Evolutionary conservation across 2,113 vertebrate genomes (phyloP).

Genomic region (Vidua chalybeata): DNA sequence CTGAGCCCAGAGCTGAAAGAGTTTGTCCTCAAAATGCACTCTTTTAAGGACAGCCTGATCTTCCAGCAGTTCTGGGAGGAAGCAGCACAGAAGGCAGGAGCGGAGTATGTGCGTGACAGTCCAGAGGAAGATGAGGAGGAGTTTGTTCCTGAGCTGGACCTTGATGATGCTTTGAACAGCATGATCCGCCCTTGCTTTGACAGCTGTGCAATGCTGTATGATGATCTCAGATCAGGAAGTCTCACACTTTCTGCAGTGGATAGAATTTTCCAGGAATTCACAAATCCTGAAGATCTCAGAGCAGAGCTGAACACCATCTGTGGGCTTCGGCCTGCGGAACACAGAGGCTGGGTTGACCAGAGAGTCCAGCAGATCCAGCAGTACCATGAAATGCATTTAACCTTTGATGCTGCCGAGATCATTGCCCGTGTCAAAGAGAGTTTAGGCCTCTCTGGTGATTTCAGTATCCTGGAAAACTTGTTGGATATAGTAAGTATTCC

Average conservation of each 20-base stretch:
- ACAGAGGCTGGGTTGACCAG: constrained; percentile 75
- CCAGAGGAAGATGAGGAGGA: neutral
- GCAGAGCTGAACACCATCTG: constrained; percentile 76
- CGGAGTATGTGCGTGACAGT: neutral
- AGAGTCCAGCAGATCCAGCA: constrained; percentile 86
- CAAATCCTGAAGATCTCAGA: constrained; percentile 71
- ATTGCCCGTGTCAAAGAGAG: constrained; percentile 79
- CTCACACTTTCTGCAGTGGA: constrained; percentile 80
- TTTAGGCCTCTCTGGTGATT: constrained; percentile 85
- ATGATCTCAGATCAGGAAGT: constrained; percentile 72
- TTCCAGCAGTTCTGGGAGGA: constrained; percentile 82
- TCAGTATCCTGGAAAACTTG: constrained; percentile 55
- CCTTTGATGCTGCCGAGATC: constrained; percentile 78
- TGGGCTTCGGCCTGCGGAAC: neutral
- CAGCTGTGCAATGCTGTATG: constrained; percentile 68
- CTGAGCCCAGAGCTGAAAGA: constrained; percentile 64
- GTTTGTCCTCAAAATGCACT: constrained; percentile 64
- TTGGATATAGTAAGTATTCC: constrained; percentile 30
- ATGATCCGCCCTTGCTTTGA: constrained; percentile 72
- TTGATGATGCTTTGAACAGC: neutral
- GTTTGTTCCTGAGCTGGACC: neutral
- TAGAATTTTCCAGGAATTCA: constrained; percentile 74
- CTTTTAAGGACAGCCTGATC: constrained; percentile 77
- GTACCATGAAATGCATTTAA: constrained; percentile 86
- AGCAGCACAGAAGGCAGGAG: neutral